Conservation (phyloP, 2,888 invertebrate species). For the Drosophila mercatorum region DNA sequence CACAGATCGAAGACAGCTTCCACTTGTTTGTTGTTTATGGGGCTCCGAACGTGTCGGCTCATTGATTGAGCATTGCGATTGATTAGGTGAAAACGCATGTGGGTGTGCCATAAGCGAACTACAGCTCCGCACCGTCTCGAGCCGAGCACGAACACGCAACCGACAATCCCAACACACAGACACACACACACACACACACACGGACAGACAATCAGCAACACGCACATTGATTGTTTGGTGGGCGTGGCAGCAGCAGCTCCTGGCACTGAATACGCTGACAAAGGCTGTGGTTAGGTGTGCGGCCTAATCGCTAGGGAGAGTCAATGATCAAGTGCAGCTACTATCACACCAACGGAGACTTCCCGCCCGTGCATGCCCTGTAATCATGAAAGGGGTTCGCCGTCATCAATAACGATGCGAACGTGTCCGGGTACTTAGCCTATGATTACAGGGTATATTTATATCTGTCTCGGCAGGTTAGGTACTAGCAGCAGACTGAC, state of each 20-base stretch:
- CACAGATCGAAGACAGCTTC: slow-evolving; percentile 12
- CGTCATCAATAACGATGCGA: not conserved
- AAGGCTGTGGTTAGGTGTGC: slow-evolving; percentile 19
- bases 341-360: slow-evolving; percentile 9
- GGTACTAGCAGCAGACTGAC: no score
- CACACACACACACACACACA: not conserved
- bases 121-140: not conserved
- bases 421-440: not conserved
- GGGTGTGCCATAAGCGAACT: slow-evolving; percentile 48
- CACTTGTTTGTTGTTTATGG: slow-evolving; percentile 19
- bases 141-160: slow-evolving; percentile 5
- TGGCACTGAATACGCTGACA: slow-evolving; percentile 20
- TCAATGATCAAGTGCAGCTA: slow-evolving; percentile 14
- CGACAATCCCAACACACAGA: not conserved
- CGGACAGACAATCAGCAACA: slow-evolving; percentile 4
- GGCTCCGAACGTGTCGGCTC: slow-evolving; percentile 38
- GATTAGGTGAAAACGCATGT: slow-evolving; percentile 64
- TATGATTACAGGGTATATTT: slow-evolving; percentile 14
- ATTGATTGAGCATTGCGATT: slow-evolving; percentile 61
- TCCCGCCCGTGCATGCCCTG: slow-evolving; percentile 20
- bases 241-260: slow-evolving; percentile 31
- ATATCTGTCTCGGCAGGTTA: not conserved
- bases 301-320: slow-evolving; percentile 26
- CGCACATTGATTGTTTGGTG: slow-evolving; percentile 7
- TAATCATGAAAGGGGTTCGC: slow-evolving; percentile 5